Evolutionary conservation across 2,888 invertebrate genomes (phyloP).

Genomic region (Nowickia ferox): DNA sequence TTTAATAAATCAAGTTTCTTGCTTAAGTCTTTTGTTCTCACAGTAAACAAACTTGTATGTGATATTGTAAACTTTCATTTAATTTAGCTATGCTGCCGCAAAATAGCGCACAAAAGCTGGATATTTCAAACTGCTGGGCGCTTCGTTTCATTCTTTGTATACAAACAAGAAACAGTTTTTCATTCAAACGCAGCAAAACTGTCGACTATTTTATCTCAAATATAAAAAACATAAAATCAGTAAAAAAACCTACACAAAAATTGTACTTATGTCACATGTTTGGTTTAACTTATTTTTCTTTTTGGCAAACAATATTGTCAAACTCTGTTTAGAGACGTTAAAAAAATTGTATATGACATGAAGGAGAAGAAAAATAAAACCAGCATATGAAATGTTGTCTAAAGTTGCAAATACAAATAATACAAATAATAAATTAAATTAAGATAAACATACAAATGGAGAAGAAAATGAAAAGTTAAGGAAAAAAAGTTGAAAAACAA

Average conservation of each 20-base stretch:
- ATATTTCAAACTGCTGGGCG: conserved; percentile 14
- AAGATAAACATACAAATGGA: not conserved
- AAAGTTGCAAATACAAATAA: conserved; percentile 12
- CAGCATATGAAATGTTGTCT: conserved; percentile 20
- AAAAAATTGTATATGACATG: conserved; percentile 45
- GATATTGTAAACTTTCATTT: conserved; percentile 36
- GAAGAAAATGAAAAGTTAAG: not conserved
- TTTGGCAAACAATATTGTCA: conserved; percentile 49
- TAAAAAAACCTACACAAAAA: conserved; percentile 65
- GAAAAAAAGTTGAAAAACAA: not conserved
- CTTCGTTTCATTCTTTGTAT: not conserved
- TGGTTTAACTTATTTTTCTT: conserved; percentile 23
- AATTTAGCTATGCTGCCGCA: not conserved
- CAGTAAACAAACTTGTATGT: conserved; percentile 38
- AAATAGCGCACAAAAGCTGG: not conserved
- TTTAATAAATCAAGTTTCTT: not conserved
- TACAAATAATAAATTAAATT: conserved; percentile 22
- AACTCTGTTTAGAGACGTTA: conserved; percentile 31
- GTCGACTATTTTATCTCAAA: conserved; percentile 15
- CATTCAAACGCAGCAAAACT: not conserved
- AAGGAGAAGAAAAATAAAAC: conserved; percentile 44
- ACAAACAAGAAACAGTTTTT: not conserved
- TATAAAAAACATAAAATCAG: conserved; percentile 8
- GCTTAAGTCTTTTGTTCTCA: conserved; percentile 35
- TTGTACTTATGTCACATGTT: conserved; percentile 60